A percentile compares a stretch with the other conserved stretches of the same genome.
phyloP scores from a whole-genome alignment of 2,797 vertebrate species.

The Poeciliopsis infans region DNA sequence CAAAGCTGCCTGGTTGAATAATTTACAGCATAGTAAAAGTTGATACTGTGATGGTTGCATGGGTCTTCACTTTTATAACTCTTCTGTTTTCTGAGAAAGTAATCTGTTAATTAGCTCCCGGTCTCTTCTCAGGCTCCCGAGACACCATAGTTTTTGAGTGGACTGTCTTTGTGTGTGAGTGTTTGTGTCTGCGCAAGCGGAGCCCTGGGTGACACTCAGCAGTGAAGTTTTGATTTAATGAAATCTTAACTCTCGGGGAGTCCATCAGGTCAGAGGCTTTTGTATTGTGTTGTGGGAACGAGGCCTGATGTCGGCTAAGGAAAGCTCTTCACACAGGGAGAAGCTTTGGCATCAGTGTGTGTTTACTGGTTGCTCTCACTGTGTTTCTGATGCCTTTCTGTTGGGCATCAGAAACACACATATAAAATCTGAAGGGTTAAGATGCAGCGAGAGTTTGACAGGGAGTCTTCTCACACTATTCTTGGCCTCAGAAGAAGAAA shows the following conservation, averaged over 20 bases:
- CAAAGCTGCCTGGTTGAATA: conserved; percentile 48
- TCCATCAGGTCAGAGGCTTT: conserved; percentile 59
- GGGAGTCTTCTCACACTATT: conserved; percentile 68
- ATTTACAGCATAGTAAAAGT: conserved; percentile 40
- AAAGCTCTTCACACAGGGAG: conserved; percentile 66
- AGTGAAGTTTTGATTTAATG: conserved; percentile 68
- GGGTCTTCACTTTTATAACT: conserved; percentile 45
- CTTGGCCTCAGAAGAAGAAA: conserved; percentile 62
- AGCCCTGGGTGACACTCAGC: conserved; percentile 54
- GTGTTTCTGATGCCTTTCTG: conserved; percentile 45
- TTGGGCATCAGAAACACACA: conserved; percentile 36
- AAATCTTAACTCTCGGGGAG: conserved; percentile 61
- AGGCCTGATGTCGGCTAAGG: conserved; percentile 57
- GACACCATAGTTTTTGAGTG: conserved; percentile 56
- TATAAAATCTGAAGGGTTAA: conserved; percentile 58
- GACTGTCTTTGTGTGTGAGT: conserved; percentile 47
- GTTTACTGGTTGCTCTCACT: conserved; percentile 49
- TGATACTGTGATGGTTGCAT: conserved; percentile 59
- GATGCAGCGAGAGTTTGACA: conserved; percentile 54
- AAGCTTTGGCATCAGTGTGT: conserved; percentile 58
- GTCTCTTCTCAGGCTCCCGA: conserved; percentile 56
- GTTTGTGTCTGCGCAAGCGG: conserved; percentile 40
- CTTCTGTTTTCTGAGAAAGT: conserved; percentile 53
- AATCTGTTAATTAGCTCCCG: conserved; percentile 71
- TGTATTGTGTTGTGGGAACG: conserved; percentile 67